Conservation (phyloP, 2,113 vertebrate genomes). For the Chloebia gouldiae region DNA sequence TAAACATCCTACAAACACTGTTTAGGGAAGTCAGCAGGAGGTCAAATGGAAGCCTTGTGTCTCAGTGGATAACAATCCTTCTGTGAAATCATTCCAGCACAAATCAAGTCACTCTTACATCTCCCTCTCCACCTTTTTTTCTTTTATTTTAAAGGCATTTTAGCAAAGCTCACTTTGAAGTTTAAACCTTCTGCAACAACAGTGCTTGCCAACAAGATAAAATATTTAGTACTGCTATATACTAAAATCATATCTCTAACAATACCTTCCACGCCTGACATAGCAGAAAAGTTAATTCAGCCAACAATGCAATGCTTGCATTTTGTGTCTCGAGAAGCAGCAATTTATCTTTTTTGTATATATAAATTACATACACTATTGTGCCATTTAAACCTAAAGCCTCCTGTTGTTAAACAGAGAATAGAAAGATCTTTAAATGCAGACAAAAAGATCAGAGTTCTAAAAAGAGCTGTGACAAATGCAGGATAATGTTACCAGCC, state of each 20-base stretch:
- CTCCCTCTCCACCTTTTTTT: constrained; percentile 4
- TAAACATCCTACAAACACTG: constrained; percentile 54
- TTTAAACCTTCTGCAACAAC: constrained; percentile 50
- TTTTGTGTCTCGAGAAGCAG: neutral
- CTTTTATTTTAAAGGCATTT: constrained; percentile 39
- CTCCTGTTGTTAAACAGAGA: constrained; percentile 25
- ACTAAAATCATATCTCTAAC: constrained; percentile 47
- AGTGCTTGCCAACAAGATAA: constrained; percentile 24
- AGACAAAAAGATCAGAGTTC: constrained; percentile 61
- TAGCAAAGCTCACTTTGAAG: constrained; percentile 54
- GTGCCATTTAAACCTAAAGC: constrained; percentile 35
- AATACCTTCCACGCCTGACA: constrained; percentile 53
- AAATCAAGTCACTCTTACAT: constrained; percentile 24
- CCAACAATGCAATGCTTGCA: constrained; percentile 44
- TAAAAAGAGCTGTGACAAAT: constrained; percentile 26
- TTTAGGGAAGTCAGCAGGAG: constrained; percentile 59
- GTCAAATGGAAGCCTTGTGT: constrained; percentile 52
- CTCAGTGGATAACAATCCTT: constrained; percentile 54
- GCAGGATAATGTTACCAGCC: constrained; percentile 15
- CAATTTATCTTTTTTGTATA: constrained; percentile 43
- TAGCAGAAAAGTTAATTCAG: constrained; percentile 55
- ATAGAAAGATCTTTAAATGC: constrained; percentile 26
- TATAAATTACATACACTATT: constrained; percentile 43
- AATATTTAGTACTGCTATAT: constrained; percentile 51
- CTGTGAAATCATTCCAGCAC: constrained; percentile 55